Evolutionary conservation across 2,113 vertebrate genomes (phyloP).

Genomic region (Eleginops maclovinus): DNA sequence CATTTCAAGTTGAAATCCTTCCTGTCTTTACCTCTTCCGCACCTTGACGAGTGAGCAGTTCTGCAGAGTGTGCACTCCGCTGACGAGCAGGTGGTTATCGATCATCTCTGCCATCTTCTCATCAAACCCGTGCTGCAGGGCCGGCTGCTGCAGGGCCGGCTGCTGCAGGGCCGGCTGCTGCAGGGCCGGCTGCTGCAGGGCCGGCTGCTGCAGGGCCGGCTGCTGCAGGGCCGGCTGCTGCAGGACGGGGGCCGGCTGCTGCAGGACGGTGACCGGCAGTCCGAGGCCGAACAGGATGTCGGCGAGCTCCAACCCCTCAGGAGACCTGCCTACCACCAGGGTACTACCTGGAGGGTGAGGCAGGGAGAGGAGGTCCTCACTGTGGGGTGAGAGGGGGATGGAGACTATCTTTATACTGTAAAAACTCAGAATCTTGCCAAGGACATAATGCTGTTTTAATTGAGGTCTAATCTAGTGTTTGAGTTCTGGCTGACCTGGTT

Average conservation of each 20-base stretch:
- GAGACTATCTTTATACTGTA: neutral
- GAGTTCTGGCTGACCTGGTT: constrained; percentile 81
- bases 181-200: constrained; percentile 85
- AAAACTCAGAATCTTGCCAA: too few species aligned
- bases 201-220: constrained; percentile 86
- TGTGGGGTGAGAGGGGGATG: constrained; percentile 51
- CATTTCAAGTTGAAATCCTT: neutral
- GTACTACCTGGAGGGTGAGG: constrained; percentile 86
- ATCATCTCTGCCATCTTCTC: constrained; percentile 87
- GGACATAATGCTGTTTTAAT: too few species aligned
- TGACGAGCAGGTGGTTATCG: constrained; percentile 86
- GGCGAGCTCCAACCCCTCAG: constrained; percentile 88
- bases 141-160: constrained; percentile 87
- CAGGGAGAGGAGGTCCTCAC: constrained; percentile 89
- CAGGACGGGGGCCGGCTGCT: constrained; percentile 86
- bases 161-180: constrained; percentile 85
- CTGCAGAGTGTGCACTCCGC: constrained; percentile 84
- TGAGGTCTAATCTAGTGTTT: neutral
- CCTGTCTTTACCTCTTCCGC: neutral
- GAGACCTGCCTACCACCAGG: constrained; percentile 88
- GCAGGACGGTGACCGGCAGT: constrained; percentile 87
- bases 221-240: constrained; percentile 85
- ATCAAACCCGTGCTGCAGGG: constrained; percentile 87
- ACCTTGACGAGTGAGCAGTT: constrained; percentile 86
- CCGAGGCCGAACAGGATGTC: constrained; percentile 88